Evolutionary conservation across 2,797 vertebrate genomes (phyloP).

Genomic region (Mionectes olivaceus): DNA sequence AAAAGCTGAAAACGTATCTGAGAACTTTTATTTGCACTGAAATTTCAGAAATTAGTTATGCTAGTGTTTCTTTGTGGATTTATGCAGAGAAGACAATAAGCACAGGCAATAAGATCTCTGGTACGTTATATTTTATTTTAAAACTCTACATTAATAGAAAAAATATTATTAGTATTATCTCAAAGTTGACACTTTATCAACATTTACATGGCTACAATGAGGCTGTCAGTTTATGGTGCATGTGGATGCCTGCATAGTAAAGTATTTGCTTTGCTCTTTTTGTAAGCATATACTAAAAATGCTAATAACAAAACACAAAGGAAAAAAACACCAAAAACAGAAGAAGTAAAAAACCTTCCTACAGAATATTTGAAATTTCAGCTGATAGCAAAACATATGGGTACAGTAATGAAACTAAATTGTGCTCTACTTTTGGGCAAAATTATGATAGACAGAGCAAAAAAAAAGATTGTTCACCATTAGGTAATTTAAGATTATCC

Average conservation of each 20-base stretch:
- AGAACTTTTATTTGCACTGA: not conserved
- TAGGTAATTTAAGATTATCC: slow-evolving; percentile 52
- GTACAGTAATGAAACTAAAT: slow-evolving; percentile 25
- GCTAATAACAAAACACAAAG: not conserved
- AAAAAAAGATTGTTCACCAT: slow-evolving; percentile 37
- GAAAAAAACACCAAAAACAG: not conserved
- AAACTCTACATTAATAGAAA: not conserved
- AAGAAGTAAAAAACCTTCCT: not conserved
- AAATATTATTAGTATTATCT: not conserved
- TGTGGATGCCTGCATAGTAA: not conserved
- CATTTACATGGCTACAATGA: not conserved
- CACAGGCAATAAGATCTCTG: not conserved
- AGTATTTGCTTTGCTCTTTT: not conserved
- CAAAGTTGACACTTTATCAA: not conserved
- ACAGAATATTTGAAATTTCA: not conserved
- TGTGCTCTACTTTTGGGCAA: slow-evolving; percentile 15
- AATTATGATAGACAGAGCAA: slow-evolving; percentile 29
- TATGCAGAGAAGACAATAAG: not conserved
- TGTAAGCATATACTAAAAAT: slow-evolving; percentile 1
- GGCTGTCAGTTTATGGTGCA: not conserved
- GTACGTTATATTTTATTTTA: not conserved
- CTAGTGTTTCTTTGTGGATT: not conserved
- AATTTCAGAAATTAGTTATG: not conserved
- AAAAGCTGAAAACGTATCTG: not conserved
- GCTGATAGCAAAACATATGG: not conserved